A percentile compares a stretch with the other conserved stretches of the same genome.
Conservation (phyloP, 2,797 vertebrate species). For the Tarsius wallacei region DNA sequence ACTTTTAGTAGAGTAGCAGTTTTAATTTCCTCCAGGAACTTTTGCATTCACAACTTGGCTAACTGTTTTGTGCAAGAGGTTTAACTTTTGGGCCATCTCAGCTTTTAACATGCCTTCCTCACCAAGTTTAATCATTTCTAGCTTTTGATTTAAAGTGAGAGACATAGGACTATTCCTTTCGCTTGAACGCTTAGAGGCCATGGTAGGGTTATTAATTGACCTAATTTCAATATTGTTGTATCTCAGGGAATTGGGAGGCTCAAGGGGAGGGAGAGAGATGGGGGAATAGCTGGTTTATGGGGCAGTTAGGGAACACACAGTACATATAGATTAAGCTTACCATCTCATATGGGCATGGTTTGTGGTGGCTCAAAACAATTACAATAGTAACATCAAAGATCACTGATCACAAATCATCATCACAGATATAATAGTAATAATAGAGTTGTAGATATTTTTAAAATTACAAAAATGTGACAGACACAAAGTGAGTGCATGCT, state of each 20-base stretch:
- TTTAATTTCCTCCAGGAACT: background rate
- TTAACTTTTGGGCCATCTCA: background rate
- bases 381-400: background rate
- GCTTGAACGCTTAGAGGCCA: background rate
- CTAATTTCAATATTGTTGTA: background rate
- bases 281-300: background rate
- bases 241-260: background rate
- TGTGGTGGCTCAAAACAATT: background rate
- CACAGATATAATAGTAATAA: background rate
- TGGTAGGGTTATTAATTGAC: background rate
- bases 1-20: background rate
- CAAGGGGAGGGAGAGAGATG: background rate
- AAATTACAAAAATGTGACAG: background rate
- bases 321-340: background rate
- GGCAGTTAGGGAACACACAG: background rate
- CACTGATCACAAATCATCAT: background rate
- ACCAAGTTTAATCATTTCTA: background rate
- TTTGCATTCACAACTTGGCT: background rate
- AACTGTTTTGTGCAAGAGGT: background rate
- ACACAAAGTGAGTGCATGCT: background rate
- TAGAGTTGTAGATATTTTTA: background rate
- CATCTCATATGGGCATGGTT: background rate
- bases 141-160: background rate
- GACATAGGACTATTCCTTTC: background rate
- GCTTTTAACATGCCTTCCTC: background rate